These are phyloP conservation scores for Echinops telfairi DNA, from an alignment of 2,113 vertebrate species.

Conservation along the genomic window DNA sequence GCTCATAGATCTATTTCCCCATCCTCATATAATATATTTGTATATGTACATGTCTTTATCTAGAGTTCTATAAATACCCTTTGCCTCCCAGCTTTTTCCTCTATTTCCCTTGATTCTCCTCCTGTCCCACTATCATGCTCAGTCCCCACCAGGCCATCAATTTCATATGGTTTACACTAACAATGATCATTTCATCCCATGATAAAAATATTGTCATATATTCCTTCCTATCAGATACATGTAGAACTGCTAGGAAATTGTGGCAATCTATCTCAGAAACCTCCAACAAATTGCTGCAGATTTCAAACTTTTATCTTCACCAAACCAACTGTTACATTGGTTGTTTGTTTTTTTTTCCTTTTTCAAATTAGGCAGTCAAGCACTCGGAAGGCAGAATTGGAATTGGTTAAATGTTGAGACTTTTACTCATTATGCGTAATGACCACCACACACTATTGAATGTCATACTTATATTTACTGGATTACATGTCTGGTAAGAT, in stretches of 20 bases:
- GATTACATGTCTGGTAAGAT: constrained; percentile 40
- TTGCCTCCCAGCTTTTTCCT: too few species aligned
- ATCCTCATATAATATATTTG: too few species aligned
- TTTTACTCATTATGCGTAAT: constrained; percentile 39
- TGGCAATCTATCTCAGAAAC: neutral
- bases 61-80: too few species aligned
- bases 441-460: constrained; percentile 29
- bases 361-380: constrained; percentile 58
- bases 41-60: too few species aligned
- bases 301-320: constrained; percentile 32
- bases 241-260: neutral
- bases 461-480: constrained; percentile 2
- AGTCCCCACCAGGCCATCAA: too few species aligned
- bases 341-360: too few species aligned
- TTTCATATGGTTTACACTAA: neutral
- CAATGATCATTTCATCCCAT: neutral
- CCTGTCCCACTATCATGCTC: too few species aligned
- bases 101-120: too few species aligned
- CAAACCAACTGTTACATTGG: constrained; percentile 20
- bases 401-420: neutral
- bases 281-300: neutral
- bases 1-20: too few species aligned
- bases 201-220: neutral
- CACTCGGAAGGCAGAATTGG: neutral
- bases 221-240: neutral